Conservation (phyloP, 2,888 invertebrate genomes). For the Caenorhabditis zanzibari region DNA sequence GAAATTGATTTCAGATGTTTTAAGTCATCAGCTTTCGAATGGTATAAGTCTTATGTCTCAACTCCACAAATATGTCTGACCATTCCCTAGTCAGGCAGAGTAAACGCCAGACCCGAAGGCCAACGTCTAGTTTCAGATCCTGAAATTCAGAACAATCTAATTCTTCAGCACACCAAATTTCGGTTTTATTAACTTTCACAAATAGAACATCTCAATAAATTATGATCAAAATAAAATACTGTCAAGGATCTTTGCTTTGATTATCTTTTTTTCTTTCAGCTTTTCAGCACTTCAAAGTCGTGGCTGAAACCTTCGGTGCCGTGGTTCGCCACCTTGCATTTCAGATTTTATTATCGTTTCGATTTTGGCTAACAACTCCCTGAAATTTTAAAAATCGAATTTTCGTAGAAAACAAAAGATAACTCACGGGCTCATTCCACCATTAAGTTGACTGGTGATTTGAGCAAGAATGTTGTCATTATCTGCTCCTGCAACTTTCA, state of each 20-base stretch:
- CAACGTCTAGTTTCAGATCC: too few species aligned
- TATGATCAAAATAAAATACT: constrained; percentile 38
- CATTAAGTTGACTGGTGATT: constrained; percentile 64
- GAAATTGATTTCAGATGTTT: too few species aligned
- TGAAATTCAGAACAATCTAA: too few species aligned
- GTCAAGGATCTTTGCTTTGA: constrained; percentile 28
- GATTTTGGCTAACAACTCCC: constrained; percentile 70
- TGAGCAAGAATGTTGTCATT: constrained; percentile 50
- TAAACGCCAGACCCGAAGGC: too few species aligned
- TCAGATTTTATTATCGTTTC: constrained; percentile 64
- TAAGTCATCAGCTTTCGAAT: too few species aligned
- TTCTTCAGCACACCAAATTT: too few species aligned
- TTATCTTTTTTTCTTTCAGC: neutral
- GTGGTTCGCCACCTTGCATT: constrained; percentile 27
- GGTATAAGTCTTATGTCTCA: too few species aligned
- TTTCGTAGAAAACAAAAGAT: too few species aligned
- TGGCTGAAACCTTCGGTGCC: constrained; percentile 42
- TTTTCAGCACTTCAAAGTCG: constrained; percentile 43
- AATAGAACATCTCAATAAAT: constrained; percentile 49
- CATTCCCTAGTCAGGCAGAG: too few species aligned
- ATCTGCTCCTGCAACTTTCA: constrained; percentile 1
- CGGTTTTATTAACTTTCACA: constrained; percentile 21
- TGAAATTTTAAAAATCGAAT: constrained; percentile 16
- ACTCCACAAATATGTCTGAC: too few species aligned
- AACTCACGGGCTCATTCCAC: constrained; percentile 69